These are phyloP conservation scores for Pantherophis vulpinus DNA, from an alignment of 2,797 vertebrate species.

Conservation along the genomic window DNA sequence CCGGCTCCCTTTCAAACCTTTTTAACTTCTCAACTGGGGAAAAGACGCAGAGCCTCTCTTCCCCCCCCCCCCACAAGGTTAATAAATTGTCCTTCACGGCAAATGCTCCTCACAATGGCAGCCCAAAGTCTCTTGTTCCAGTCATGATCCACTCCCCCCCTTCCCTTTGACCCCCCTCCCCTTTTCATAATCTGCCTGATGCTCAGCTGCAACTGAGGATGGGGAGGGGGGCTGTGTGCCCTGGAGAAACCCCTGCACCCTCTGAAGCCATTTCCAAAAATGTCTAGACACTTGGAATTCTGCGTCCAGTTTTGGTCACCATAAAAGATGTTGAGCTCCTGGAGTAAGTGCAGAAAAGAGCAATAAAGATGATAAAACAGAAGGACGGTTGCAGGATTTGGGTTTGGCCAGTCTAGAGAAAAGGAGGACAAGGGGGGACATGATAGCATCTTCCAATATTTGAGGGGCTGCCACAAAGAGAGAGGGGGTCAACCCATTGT, in stretches of 20 bases:
- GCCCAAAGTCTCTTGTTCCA: conserved; percentile 27
- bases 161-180: too few relatives aligned
- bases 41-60: neutral
- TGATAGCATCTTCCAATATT: neutral
- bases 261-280: conserved; percentile 21
- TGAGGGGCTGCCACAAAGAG: neutral
- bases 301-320: too few relatives aligned
- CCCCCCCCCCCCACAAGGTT: neutral
- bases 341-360: too few relatives aligned
- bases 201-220: conserved; percentile 30
- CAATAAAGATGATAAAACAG: too few relatives aligned
- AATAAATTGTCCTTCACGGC: conserved; percentile 41
- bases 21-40: neutral
- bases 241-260: neutral
- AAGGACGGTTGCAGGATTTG: neutral
- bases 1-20: neutral
- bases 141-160: conserved; percentile 7
- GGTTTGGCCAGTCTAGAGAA: neutral
- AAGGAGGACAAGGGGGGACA: neutral
- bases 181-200: conserved; percentile 27
- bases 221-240: accelerated
- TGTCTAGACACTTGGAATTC: neutral
- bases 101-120: conserved; percentile 31
- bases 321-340: too few relatives aligned
- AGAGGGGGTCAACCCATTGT: neutral